Evolutionary conservation across 2,797 vertebrate genomes (phyloP), one percentile per base, ranked within the genome.

Genomic region (Thripadectes ignobilis): DNA sequence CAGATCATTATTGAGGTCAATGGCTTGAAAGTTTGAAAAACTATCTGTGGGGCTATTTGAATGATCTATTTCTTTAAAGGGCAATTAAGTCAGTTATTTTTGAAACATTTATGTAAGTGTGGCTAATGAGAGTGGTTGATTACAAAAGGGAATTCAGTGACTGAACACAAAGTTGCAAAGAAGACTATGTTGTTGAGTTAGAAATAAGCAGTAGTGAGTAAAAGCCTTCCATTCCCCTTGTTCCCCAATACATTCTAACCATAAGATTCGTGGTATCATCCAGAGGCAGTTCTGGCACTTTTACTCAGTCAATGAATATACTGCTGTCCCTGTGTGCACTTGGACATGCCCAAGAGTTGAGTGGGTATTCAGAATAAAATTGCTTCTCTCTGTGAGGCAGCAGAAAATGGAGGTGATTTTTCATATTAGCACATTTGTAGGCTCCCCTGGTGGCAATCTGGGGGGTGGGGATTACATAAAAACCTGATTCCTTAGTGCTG

Each of bases 401-500:
- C 85, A 75, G 62, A 85, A 76, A 90, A 77, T 85, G 65, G 77
- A 94, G 88, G 86, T 93, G 48, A 91, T 97, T 96, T 96, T 89
- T 95, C 80, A 91, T 69, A 85, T 71, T 83, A 75, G 27, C 45
- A 59, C 32, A 36, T 93, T 51, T 46, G 23, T 91, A 48, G 91
- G 67, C 66, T 88, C 58, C 54, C 38, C 52, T 92, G 68, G 54
- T 85, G 58, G 55, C 65, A 63, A 61, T 54, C n/a, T 29, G 46
- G n/a, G 66, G 43, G 19, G 13, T 82, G 58, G 58, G 80, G 29
- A 71, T 96, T 63, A 57, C n/a, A 86, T 48, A 68, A 89, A 94
- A 93, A 6, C 15, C 39, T 32, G 38, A 46, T 48, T 24, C 23
- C 39, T n/a, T 34, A 27, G 8, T 26, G 7, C 38, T 91, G 13